Evolutionary conservation across 2,797 vertebrate genomes (phyloP).

Genomic region (Mionectes olivaceus): DNA sequence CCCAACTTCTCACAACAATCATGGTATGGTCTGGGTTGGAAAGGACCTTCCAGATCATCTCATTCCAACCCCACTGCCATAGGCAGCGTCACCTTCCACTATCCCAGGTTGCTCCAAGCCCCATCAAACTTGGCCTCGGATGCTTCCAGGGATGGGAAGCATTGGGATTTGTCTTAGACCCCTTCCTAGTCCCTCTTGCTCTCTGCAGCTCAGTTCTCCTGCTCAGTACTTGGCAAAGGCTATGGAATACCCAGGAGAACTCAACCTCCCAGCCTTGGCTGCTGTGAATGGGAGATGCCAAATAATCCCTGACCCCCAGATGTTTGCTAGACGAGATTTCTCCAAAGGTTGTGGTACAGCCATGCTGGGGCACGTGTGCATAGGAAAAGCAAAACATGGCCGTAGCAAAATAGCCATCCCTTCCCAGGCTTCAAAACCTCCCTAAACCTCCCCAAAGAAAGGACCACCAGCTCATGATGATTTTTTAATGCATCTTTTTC

Average conservation of each 20-base stretch:
- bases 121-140: accelerated
- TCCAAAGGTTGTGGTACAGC: neutral
- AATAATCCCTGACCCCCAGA: neutral
- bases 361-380: no score
- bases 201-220: neutral
- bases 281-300: neutral
- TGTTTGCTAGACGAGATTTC: neutral
- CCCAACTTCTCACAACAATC: neutral
- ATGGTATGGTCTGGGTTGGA: neutral
- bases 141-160: neutral
- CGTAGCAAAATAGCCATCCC: neutral
- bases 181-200: neutral
- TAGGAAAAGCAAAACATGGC: neutral
- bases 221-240: neutral
- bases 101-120: neutral
- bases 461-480: accelerated
- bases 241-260: neutral
- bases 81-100: neutral
- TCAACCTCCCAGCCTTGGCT: neutral
- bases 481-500: neutral
- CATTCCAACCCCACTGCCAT: neutral
- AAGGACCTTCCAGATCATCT: neutral
- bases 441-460: neutral
- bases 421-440: neutral
- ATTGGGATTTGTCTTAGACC: neutral